Conservation (phyloP, 2,797 vertebrate species). For the Schizopygopsis malacanthus region DNA sequence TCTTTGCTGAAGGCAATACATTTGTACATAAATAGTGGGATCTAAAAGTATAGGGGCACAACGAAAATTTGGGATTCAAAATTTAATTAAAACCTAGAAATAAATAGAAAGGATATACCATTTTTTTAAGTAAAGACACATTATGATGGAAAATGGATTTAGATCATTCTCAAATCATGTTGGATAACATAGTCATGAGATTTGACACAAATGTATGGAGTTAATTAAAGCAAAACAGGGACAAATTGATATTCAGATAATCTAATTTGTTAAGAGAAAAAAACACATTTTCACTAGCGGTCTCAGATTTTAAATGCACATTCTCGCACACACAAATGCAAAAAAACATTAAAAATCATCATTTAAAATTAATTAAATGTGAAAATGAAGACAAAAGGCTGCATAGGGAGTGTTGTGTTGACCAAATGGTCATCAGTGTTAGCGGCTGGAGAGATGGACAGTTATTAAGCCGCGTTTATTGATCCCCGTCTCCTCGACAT, state of each 20-base stretch:
- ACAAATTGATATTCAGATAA: constrained; percentile 4
- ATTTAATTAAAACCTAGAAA: neutral
- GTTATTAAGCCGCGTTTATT: constrained; percentile 62
- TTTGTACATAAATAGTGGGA: neutral
- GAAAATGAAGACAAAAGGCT: neutral
- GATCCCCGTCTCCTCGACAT: constrained; percentile 54
- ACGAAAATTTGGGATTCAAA: neutral
- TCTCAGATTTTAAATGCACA: neutral
- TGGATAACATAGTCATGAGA: neutral
- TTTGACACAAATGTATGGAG: constrained; percentile 1
- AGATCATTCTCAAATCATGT: neutral
- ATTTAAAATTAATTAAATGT: neutral
- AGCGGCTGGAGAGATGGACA: constrained; percentile 54
- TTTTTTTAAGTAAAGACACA: neutral
- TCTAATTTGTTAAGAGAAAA: neutral
- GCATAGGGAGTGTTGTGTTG: constrained; percentile 5
- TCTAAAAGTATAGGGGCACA: neutral
- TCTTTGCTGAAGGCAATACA: constrained; percentile 30
- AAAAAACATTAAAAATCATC: neutral
- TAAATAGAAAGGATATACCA: neutral
- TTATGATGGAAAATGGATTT: neutral
- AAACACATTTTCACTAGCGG: neutral
- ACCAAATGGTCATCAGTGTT: constrained; percentile 54
- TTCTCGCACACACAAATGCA: neutral
- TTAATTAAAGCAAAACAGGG: neutral